phyloP scores from a whole-genome alignment of 2,113 vertebrate genomes.

The Amazona guildingii region DNA sequence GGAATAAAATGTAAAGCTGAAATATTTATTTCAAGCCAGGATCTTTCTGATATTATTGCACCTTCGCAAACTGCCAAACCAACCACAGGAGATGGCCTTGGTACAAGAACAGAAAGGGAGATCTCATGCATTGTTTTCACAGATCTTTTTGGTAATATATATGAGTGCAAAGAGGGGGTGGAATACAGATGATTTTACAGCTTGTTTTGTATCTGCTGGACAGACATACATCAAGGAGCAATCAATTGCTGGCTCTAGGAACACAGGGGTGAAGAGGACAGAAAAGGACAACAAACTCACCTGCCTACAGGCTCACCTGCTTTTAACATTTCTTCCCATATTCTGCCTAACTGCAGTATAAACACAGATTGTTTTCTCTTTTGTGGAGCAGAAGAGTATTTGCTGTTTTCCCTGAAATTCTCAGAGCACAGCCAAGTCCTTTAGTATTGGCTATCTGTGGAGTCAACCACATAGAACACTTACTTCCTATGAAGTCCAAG shows the following conservation, averaged over 20 bases:
- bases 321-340: not conserved
- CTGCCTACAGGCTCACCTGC: not conserved
- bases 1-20: not conserved
- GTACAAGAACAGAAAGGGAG: not conserved
- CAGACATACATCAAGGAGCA: not conserved
- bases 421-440: not conserved
- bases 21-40: not conserved
- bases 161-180: not conserved
- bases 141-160: not conserved
- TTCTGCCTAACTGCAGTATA: not conserved
- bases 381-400: not conserved
- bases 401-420: not conserved
- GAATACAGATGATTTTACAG: not conserved
- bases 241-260: not conserved
- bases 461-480: not conserved
- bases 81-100: rapidly evolving
- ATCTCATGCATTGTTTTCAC: not conserved
- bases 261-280: not conserved
- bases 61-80: not conserved
- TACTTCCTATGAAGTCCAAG: not conserved
- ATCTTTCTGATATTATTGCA: not conserved
- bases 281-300: not conserved
- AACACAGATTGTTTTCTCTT: not conserved
- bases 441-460: not conserved
- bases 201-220: not conserved